Conservation (phyloP, 2,113 vertebrate genomes). For the Sinocyclocheilus grahami region DNA sequence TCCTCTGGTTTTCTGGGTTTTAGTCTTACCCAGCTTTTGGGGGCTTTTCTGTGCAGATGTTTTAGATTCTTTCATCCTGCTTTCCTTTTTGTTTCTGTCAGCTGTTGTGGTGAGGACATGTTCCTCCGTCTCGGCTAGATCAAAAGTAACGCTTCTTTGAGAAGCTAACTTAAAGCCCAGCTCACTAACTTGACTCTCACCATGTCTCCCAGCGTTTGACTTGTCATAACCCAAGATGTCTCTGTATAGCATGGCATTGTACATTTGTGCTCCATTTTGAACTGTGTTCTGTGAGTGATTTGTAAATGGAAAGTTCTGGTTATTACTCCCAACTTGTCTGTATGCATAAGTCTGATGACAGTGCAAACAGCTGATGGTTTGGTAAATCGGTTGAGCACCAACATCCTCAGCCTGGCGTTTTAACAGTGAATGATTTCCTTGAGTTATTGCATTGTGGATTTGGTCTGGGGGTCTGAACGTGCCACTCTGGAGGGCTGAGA, state of each 20-base stretch:
- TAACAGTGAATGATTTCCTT: not conserved
- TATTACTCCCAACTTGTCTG: constrained; percentile 40
- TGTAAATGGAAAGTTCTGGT: constrained; percentile 29
- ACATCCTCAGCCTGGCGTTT: constrained; percentile 34
- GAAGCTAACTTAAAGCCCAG: constrained; percentile 63
- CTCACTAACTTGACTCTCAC: constrained; percentile 12
- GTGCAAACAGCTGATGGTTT: constrained; percentile 58
- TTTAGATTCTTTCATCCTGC: constrained; percentile 20
- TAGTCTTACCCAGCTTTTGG: constrained; percentile 37
- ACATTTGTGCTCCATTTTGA: not conserved
- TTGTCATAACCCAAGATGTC: constrained; percentile 45
- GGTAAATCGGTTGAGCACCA: constrained; percentile 35
- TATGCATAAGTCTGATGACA: constrained; percentile 62
- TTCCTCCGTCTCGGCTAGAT: constrained; percentile 61
- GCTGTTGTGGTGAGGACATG: constrained; percentile 12
- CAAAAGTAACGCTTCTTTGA: constrained; percentile 72
- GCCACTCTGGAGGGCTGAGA: constrained; percentile 46
- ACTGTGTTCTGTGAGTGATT: constrained; percentile 18
- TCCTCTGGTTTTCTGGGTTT: constrained; percentile 58
- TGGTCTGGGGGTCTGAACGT: constrained; percentile 43
- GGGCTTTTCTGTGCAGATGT: not conserved
- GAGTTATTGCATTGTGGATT: not conserved
- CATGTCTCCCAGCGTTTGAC: not conserved
- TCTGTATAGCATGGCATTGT: constrained; percentile 45
- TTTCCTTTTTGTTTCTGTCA: constrained; percentile 41